Evolutionary conservation across 1,140 invertebrate species (phyloP), one percentile per base, ranked within the genome.

Genomic region (Semibalanus balanoides): DNA sequence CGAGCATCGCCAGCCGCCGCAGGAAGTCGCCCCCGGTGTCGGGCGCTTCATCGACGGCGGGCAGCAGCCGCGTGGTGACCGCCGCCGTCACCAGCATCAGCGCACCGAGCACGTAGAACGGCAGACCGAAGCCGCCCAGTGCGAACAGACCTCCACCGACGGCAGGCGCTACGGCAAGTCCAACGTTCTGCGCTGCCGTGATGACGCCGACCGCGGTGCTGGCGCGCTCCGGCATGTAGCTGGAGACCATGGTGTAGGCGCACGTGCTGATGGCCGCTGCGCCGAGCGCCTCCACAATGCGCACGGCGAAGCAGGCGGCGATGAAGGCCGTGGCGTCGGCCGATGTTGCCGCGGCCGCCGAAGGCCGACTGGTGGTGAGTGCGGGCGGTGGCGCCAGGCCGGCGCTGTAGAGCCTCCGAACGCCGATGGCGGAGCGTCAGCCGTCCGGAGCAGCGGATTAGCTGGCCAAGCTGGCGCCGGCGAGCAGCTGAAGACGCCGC

Each of bases 311-410:
- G 19, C 79, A 75, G 9, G 78, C 80, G 74, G 79, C 81, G 7
- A 86, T 88, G 76, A 87, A 86, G 79, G 88, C 87, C 76, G 81
- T 87, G 73, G 86, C 83, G 80, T 88, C 87, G n/a, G 9, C 88
- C 87, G 43, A 82, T 80, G 35, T n/a, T 88, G 85, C 76, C 86
- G 80, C 51, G 51, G 7, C 7, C 22, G 0, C 85, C 85, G 27
- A 79, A 77, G 17, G 77, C n/a, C 78, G 77, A 87, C 85, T n/a
- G 11, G 83, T 77, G 74, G 84, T 78, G 9, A 88, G 81, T n/a
- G 83, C 83, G n/a, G 72, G 83, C 77, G 40, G 83, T 81, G 29
- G n/a, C n/a, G 85, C 81, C 35, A 88, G 78, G n/a, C 84, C 83
- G 11, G 87, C 76, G 31, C 81, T 80, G 30, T 82, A 79, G 11